phyloP scores from a whole-genome alignment of 23 tunicate genomes.

The Trididemnum nubilum region DNA sequence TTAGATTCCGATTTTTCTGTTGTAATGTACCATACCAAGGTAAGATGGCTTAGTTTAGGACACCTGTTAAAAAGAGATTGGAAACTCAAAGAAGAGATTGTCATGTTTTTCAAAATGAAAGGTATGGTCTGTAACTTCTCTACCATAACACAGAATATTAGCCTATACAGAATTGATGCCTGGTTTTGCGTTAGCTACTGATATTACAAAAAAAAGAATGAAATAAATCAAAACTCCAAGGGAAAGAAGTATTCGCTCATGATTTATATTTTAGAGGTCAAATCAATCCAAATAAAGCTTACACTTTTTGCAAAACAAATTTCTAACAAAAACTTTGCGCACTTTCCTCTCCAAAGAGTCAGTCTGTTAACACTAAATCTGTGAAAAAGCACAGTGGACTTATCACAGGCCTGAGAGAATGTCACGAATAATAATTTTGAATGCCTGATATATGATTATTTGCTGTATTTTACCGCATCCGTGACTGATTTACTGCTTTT shows the following conservation, averaged over 20 bases:
- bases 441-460: too few species aligned
- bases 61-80: constrained; percentile 29
- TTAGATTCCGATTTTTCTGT: constrained; percentile 38
- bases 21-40: constrained; percentile 36
- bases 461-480: too few species aligned
- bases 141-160: constrained; percentile 12
- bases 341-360: constrained; percentile 36
- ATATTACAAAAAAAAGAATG: constrained; percentile 29
- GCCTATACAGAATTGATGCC: constrained; percentile 31
- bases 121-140: constrained; percentile 6
- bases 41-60: constrained; percentile 42
- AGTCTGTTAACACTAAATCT: constrained; percentile 16
- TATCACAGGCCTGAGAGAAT: constrained; percentile 15
- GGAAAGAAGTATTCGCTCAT: constrained; percentile 36
- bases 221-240: constrained; percentile 18
- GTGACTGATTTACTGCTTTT: too few species aligned
- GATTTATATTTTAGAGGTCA: constrained; percentile 28
- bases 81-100: constrained; percentile 33
- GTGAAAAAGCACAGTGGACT: constrained; percentile 31
- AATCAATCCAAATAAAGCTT: constrained; percentile 33
- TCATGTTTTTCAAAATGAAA: constrained; percentile 33
- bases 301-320: constrained; percentile 31
- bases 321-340: constrained; percentile 18
- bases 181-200: constrained; percentile 41
- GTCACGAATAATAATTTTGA: too few species aligned